Percentiles rank a stretch among this genome's conserved stretches.
phyloP scores from a whole-genome alignment of 1,140 invertebrate species.

The Drosophila subpulchrella region DNA sequence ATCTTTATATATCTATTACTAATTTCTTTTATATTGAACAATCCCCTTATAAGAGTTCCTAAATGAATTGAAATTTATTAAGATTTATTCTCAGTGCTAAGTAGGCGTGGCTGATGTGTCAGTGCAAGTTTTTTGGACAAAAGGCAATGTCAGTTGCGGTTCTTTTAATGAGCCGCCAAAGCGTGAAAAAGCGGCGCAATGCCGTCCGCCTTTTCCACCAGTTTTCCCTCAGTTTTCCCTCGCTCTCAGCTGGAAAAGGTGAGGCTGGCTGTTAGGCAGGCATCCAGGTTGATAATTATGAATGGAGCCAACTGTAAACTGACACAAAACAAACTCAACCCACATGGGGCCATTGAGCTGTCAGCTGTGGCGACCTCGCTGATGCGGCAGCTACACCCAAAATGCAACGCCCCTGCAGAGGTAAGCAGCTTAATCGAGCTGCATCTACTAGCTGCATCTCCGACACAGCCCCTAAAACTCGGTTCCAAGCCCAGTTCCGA shows the following conservation, averaged over 20 bases:
- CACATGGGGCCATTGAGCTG: constrained; percentile 73
- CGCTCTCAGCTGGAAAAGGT: constrained; percentile 28
- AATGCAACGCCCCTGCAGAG: constrained; percentile 73
- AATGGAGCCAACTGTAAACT: constrained; percentile 78
- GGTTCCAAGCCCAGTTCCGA: constrained; percentile 16
- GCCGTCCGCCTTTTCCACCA: constrained; percentile 14
- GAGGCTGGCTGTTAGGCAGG: constrained; percentile 16
- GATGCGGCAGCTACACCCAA: constrained; percentile 81
- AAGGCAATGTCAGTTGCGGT: constrained; percentile 44
- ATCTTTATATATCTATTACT: no score
- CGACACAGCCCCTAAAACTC: constrained; percentile 34
- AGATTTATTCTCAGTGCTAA: constrained; percentile 5
- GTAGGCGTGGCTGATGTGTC: constrained; percentile 18
- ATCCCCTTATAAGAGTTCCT: no score
- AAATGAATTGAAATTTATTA: no score
- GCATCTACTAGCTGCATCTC: constrained; percentile 42
- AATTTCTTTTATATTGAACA: no score
- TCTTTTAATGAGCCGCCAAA: constrained; percentile 82
- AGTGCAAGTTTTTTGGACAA: constrained; percentile 51
- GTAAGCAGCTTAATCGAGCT: constrained; percentile 79
- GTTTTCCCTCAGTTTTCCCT: constrained; percentile 9
- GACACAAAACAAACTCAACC: constrained; percentile 68
- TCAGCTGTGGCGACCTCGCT: constrained; percentile 70
- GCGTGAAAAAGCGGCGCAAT: constrained; percentile 77
- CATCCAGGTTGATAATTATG: constrained; percentile 71